Evolutionary conservation across 2,113 vertebrate genomes (phyloP).

Genomic region (Toxotes chatareus): DNA sequence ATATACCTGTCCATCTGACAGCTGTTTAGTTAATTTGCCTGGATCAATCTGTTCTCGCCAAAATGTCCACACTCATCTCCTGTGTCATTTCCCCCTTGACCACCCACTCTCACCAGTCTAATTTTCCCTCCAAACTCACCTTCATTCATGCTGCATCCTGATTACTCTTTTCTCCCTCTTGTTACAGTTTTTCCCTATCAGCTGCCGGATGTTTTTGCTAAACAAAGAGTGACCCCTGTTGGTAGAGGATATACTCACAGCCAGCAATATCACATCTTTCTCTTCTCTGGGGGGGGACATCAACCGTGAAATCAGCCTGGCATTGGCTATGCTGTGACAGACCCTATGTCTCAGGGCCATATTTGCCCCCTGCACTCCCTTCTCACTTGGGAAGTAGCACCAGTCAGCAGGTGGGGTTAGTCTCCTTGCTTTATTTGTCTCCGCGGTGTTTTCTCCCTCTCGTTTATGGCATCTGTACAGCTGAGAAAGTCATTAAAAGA

Average conservation of each 20-base stretch:
- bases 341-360: slow-evolving; percentile 75
- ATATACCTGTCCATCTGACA: slow-evolving; percentile 45
- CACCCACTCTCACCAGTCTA: slow-evolving; percentile 51
- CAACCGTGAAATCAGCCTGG: slow-evolving; percentile 84
- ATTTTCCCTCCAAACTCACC: slow-evolving; percentile 60
- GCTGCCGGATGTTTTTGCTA: background rate
- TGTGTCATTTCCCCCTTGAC: slow-evolving; percentile 68
- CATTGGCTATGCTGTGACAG: slow-evolving; percentile 76
- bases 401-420: slow-evolving; percentile 63
- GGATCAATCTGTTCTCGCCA: slow-evolving; percentile 58
- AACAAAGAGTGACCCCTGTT: slow-evolving; percentile 84
- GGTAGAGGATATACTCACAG: slow-evolving; percentile 60
- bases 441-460: slow-evolving; percentile 40
- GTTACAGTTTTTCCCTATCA: slow-evolving; percentile 36
- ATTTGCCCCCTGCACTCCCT: slow-evolving; percentile 64
- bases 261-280: slow-evolving; percentile 47
- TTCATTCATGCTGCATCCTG: slow-evolving; percentile 65
- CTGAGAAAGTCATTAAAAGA: slow-evolving; percentile 40
- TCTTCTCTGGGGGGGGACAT: slow-evolving; percentile 71
- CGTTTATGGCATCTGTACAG: slow-evolving; percentile 10
- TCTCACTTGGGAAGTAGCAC: slow-evolving; percentile 64
- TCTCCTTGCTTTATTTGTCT: slow-evolving; percentile 34
- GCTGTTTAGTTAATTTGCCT: slow-evolving; percentile 62
- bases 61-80: slow-evolving; percentile 68
- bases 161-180: slow-evolving; percentile 56